phyloP scores from a whole-genome alignment of 2,113 vertebrate genomes.

The Pseudois nayaur region DNA sequence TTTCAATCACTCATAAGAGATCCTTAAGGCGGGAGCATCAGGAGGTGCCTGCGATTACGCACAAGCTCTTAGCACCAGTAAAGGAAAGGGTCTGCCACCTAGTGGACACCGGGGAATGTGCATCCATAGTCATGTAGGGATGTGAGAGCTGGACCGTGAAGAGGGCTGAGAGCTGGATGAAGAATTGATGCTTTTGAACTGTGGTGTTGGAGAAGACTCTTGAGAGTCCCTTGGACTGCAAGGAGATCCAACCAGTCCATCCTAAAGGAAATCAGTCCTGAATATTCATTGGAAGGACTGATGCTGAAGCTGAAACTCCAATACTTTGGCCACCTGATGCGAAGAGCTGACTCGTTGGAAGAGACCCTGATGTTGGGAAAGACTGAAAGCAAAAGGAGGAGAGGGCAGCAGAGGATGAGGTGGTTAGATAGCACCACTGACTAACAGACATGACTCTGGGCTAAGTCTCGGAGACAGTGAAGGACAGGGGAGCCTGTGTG shows the following conservation, averaged over 20 bases:
- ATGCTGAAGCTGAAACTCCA: background rate
- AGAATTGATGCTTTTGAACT: background rate
- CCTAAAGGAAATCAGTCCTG: background rate
- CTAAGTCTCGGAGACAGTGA: background rate
- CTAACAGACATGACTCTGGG: background rate
- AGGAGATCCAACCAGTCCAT: background rate
- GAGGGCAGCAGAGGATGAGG: background rate
- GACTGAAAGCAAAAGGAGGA: background rate
- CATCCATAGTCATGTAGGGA: background rate
- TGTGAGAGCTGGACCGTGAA: background rate
- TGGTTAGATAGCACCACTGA: background rate
- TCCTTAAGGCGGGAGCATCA: background rate
- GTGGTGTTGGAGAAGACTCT: background rate
- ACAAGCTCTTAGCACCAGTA: background rate
- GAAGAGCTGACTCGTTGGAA: background rate
- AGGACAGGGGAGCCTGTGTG: background rate
- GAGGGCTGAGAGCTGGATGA: background rate
- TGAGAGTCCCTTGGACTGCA: background rate
- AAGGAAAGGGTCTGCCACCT: conserved; percentile 56
- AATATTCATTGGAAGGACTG: background rate
- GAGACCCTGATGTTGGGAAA: background rate
- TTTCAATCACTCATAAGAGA: background rate
- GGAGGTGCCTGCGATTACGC: background rate
- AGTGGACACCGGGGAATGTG: background rate
- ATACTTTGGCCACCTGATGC: background rate